Conservation (phyloP, 2,888 invertebrate species). For the Reticulitermes lucifugus region DNA sequence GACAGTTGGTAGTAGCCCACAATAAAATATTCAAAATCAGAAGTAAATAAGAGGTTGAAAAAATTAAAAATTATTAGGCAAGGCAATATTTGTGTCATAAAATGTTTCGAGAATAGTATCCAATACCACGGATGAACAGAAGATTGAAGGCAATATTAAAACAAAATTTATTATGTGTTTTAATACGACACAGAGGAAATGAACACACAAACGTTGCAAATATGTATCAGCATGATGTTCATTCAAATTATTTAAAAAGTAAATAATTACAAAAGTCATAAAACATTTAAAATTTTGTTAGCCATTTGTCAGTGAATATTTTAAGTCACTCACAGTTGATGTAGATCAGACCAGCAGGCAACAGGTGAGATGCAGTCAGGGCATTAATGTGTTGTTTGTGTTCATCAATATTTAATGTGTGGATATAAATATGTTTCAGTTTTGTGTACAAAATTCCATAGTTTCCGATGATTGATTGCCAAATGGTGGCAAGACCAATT, state of each 20-base stretch:
- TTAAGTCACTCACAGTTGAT: constrained; percentile 51
- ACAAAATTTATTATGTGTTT: neutral
- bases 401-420: constrained; percentile 18
- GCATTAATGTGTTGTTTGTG: constrained; percentile 14
- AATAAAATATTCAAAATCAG: too few relatives aligned
- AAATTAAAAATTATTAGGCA: neutral
- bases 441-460: constrained; percentile 28
- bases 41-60: neutral
- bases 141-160: neutral
- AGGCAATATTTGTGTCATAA: neutral
- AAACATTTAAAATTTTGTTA: constrained; percentile 1
- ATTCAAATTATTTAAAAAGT: neutral
- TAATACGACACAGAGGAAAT: neutral
- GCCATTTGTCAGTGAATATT: constrained; percentile 37
- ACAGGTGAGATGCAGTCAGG: constrained; percentile 26
- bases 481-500: constrained; percentile 35
- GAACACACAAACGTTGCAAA: neutral
- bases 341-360: constrained; percentile 30
- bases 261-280: neutral
- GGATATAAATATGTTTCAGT: constrained; percentile 20
- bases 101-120: neutral
- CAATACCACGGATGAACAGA: neutral
- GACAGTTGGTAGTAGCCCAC: neutral
- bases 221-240: neutral
- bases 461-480: constrained; percentile 34